Conservation (phyloP, 2,797 vertebrate genomes). For the Paedocypris micromegethes region DNA sequence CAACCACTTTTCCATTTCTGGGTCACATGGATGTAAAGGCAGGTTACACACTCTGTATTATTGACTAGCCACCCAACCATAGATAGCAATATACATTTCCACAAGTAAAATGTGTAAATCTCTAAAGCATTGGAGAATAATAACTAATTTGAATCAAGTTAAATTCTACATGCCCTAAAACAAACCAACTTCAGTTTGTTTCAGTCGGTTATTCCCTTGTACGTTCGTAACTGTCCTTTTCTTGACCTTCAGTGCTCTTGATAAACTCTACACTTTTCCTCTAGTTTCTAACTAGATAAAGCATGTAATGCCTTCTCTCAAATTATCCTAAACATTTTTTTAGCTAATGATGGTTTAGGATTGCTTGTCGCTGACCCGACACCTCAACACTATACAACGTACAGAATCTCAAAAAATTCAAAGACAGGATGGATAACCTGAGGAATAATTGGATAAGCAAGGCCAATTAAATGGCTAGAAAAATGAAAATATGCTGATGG, state of each 20-base stretch:
- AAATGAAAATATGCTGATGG: slow-evolving; percentile 50
- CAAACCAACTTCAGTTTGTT: too few species aligned
- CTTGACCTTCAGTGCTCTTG: slow-evolving; percentile 19
- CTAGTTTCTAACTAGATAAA: slow-evolving; percentile 32
- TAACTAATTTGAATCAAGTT: too few species aligned
- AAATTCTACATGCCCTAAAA: too few species aligned
- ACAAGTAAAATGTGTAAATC: too few species aligned
- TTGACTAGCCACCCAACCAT: too few species aligned
- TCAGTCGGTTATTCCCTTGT: background rate
- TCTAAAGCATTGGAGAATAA: too few species aligned
- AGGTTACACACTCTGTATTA: too few species aligned
- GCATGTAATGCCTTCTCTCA: slow-evolving; percentile 25
- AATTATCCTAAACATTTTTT: slow-evolving; percentile 30
- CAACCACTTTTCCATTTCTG: too few species aligned
- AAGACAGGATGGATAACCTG: slow-evolving; percentile 35
- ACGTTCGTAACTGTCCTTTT: slow-evolving; percentile 9
- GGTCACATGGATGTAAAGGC: too few species aligned
- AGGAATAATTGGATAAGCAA: slow-evolving; percentile 47
- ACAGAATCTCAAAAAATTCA: slow-evolving; percentile 34
- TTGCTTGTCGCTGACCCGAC: slow-evolving; percentile 43
- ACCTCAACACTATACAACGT: slow-evolving; percentile 30
- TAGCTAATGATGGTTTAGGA: slow-evolving; percentile 43
- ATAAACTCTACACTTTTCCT: slow-evolving; percentile 27
- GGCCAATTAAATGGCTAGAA: slow-evolving; percentile 45
- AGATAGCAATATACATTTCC: too few species aligned